These are phyloP conservation scores for Malaclemys terrapin DNA, from an alignment of 2,113 vertebrate species.

Conservation along the genomic window DNA sequence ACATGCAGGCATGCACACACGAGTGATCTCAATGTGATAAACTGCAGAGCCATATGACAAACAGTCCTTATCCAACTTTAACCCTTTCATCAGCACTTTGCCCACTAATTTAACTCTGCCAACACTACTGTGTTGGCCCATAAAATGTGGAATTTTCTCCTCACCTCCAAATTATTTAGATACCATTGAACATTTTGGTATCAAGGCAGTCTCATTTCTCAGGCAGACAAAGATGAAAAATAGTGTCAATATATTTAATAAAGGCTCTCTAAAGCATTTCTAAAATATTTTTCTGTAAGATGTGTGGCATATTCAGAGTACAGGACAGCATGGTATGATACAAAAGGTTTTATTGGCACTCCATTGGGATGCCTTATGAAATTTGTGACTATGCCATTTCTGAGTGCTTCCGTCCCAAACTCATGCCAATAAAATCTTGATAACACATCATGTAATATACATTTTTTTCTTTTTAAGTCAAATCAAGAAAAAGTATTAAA, in stretches of 20 bases:
- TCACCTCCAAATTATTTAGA: not conserved
- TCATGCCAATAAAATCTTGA: conserved; percentile 12
- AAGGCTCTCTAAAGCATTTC: not conserved
- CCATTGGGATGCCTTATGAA: not conserved
- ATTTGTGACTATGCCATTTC: not conserved
- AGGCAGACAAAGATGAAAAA: not conserved
- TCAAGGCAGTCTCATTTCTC: not conserved
- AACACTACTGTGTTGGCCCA: not conserved
- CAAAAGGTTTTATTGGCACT: not conserved
- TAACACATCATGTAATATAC: not conserved
- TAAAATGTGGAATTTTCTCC: not conserved
- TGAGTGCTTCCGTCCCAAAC: conserved; percentile 23
- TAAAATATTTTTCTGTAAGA: not conserved
- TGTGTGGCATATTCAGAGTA: not conserved
- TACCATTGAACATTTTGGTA: not conserved
- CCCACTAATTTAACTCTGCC: not conserved
- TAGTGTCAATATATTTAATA: not conserved
- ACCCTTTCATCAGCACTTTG: not conserved
- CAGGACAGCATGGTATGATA: not conserved
- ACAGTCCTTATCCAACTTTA: not conserved
- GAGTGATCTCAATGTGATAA: not conserved
- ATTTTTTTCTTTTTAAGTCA: conserved; percentile 22
- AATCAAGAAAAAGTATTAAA: not conserved
- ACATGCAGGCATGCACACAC: not conserved
- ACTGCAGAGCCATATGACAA: accelerated